These are phyloP conservation scores for Cassiopea xamachana DNA, from an alignment of 30 jellyfish, hydroid and myxozoan genomes.

Conservation along the genomic window DNA sequence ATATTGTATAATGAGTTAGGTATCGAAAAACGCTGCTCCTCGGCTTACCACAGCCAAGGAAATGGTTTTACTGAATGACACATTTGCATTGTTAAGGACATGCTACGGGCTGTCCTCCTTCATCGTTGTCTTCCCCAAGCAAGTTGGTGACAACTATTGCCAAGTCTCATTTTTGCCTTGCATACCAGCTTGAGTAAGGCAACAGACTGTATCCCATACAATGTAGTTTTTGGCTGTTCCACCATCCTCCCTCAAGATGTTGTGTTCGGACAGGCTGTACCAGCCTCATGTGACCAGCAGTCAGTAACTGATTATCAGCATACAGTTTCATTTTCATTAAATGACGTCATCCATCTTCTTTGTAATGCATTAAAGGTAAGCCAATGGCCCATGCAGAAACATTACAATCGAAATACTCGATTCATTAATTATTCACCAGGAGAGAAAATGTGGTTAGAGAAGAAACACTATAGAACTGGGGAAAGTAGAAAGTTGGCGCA, in stretches of 20 bases:
- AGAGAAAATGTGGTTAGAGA: conserved; percentile 51
- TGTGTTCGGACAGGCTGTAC: conserved; percentile 19
- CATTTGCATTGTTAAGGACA: conserved; percentile 23
- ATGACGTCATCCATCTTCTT: conserved; percentile 17
- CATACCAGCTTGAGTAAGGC: conserved; percentile 26
- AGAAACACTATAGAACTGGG: conserved; percentile 39
- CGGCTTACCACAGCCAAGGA: conserved; percentile 48
- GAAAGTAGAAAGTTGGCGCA: conserved; percentile 35
- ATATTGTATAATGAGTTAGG: not conserved
- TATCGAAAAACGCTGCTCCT: conserved; percentile 15
- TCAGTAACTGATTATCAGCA: conserved; percentile 13
- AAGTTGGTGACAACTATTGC: conserved; percentile 31
- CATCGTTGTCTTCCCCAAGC: conserved; percentile 26
- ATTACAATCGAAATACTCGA: conserved; percentile 48
- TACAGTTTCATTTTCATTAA: conserved; percentile 39
- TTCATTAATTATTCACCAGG: conserved; percentile 34
- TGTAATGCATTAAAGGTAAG: conserved; percentile 44
- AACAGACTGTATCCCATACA: conserved; percentile 12
- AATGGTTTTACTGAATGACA: conserved; percentile 41
- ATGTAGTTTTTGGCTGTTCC: conserved; percentile 66
- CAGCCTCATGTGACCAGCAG: conserved; percentile 36
- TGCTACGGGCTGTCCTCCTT: conserved; percentile 17
- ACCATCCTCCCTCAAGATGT: conserved; percentile 72
- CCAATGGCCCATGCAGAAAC: conserved; percentile 54
- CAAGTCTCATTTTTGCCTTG: conserved; percentile 9